Base-by-base conservation (phyloP, 2,888 invertebrate genomes). In the Spodoptera littoralis region DNA sequence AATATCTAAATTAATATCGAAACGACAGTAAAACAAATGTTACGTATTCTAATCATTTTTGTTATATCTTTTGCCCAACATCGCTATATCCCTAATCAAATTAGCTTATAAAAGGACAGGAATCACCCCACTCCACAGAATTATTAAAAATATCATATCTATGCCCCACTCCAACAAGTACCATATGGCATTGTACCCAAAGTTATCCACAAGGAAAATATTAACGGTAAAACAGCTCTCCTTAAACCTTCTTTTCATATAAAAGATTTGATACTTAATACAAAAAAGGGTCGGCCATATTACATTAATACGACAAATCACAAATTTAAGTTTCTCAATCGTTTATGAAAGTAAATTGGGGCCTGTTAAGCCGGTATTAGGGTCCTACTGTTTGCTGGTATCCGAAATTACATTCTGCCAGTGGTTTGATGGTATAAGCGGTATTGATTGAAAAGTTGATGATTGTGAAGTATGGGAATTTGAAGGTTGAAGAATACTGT, bases 321-420 rank as follows among this genome's bases (percentile, higher is more conserved):
- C 73, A 77, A 78, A 74, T 75, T 69, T 67, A 65, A 69, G 75
- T 79, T 77, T 69, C 65, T 70, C 68, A 66, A 70, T 73, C 72
- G 68, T 83, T 76, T 79, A 79, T 82, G 73, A 30, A 73, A 47
- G 46, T 56, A 73, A 70, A 68, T 78, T 79, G 77, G 72, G 60
- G 69, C 57, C 59, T 59, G 67, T 65, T 81, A 81, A 78, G 72
- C 75, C 59, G 69, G 70, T 70, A 74, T 76, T 77, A 63, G 73
- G 73, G 13, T 47, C 50, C 36, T 49, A 63, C 49, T 64, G 59
- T 72, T 65, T 70, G 67, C 51, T 64, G 67, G 65, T 70, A 66
- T 61, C 54, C 69, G 52, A 73, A 65, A 73, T 73, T 76, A 66
- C 55, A 63, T 53, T 75, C 53, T n/a, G 41, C 49, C 13, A 18